Base-by-base conservation (phyloP, 2,888 invertebrate species). In the Orthosia cruda region DNA sequence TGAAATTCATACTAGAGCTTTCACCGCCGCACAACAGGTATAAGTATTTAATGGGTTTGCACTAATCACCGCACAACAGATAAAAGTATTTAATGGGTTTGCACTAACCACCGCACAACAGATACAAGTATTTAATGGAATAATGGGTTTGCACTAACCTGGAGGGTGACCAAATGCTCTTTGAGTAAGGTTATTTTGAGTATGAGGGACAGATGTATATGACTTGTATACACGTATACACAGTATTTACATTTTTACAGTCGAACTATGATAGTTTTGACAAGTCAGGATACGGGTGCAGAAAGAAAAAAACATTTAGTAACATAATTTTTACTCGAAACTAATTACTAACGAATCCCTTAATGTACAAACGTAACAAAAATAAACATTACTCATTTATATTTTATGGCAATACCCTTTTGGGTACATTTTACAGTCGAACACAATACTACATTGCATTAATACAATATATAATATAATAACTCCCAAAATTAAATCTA, bases 291-390 rank as follows among this genome's bases (percentile, higher is more conserved):
- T 26, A 26, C 2, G 26, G 26, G 26, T 3, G 26, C 26, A 26
- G 3, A 59, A 59, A 45, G 16, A 11, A 50, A 61, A 61, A 52
- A 12, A 5, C 15, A 7, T 20, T 62, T 75, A 4, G n/a, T 20
- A 66, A 65, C 23, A 50, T 57, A 54, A 18, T 50, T 4, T 75
- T 66, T 32, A 75, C 4, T 77, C 18, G 1, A 68, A 68, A 62
- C 3, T 54, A 45, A 12, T 50, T 61, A 59, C 54, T 66, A 61
- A 32, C 1, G 15, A 73, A 54, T 49, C 49, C n/a, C 23, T 62
- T 61, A 61, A 13, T 5, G 20, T 45, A 67, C n/a, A 67, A 75
- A 75, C 61, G 49, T 67, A 75, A 76, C 49, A 67, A 77, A 55
- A 67, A 67, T 49, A 50, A 67, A 66, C 59, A 59, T 54, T 54